Evolutionary conservation across 2,888 invertebrate species (phyloP).

Genomic region (Nezara viridula): DNA sequence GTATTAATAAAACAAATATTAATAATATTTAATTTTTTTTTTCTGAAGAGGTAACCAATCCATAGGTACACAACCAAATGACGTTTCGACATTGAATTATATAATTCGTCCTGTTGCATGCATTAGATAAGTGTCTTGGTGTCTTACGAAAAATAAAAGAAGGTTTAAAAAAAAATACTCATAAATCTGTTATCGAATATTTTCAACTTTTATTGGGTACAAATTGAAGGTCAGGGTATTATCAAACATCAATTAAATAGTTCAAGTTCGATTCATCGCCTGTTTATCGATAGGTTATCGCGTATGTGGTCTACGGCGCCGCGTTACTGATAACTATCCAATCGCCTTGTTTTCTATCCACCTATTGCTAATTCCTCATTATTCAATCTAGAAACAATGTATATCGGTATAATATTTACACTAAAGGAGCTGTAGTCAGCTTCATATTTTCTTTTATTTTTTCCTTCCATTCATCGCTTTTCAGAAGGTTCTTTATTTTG

Average conservation of each 20-base stretch:
- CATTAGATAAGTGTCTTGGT: not conserved
- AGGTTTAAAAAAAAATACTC: not conserved
- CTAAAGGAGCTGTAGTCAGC: too few relatives aligned
- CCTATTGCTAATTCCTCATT: not conserved
- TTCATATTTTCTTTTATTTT: too few relatives aligned
- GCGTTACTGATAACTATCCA: not conserved
- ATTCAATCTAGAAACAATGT: not conserved
- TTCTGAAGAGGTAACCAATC: too few relatives aligned
- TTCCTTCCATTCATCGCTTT: too few relatives aligned
- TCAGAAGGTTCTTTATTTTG: too few relatives aligned
- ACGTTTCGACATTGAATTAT: not conserved
- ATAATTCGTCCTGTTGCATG: not conserved
- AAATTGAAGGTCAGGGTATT: slow-evolving; percentile 12
- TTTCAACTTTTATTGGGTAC: slow-evolving; percentile 7
- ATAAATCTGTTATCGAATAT: slow-evolving; percentile 13
- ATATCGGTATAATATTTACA: too few relatives aligned
- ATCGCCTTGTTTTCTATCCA: not conserved
- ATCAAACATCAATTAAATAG: slow-evolving; percentile 38
- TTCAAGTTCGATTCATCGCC: slow-evolving; percentile 32
- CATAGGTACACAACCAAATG: too few relatives aligned
- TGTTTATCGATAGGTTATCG: slow-evolving; percentile 8
- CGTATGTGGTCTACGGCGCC: not conserved
- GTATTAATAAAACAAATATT: too few relatives aligned
- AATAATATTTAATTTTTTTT: too few relatives aligned
- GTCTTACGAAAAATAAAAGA: not conserved